These are phyloP conservation scores for Festucalex cinctus DNA, from an alignment of 2,113 vertebrate species.

Conservation along the genomic window DNA sequence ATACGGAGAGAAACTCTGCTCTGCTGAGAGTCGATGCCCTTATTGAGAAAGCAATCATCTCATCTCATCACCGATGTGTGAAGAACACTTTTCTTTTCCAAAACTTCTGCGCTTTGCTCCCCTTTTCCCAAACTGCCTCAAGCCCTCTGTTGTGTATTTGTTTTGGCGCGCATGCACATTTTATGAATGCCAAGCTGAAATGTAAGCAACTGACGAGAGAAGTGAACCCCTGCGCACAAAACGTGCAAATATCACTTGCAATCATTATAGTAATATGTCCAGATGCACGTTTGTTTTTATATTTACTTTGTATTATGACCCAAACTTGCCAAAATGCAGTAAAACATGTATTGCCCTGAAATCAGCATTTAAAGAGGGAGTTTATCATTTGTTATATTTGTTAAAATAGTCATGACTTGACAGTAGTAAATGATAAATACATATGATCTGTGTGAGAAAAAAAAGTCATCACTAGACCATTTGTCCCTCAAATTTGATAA, in stretches of 20 bases:
- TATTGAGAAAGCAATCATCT: constrained; percentile 66
- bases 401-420: background rate
- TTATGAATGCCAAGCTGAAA: constrained; percentile 38
- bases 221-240: constrained; percentile 33
- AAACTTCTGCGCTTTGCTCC: constrained; percentile 5
- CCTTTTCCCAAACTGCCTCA: constrained; percentile 38
- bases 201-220: constrained; percentile 20
- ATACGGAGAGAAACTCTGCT: constrained; percentile 66
- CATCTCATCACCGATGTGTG: constrained; percentile 42
- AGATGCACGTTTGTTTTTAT: background rate
- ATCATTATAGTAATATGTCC: background rate
- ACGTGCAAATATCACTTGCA: constrained; percentile 29
- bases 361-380: background rate
- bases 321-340: background rate
- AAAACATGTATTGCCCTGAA: background rate
- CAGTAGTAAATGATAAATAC: too few relatives aligned
- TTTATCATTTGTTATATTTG: background rate
- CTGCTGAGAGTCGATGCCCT: constrained; percentile 76
- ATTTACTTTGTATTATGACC: background rate
- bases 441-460: too few relatives aligned
- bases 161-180: constrained; percentile 37
- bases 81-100: constrained; percentile 6
- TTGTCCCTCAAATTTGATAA: too few relatives aligned
- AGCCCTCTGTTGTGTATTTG: constrained; percentile 45
- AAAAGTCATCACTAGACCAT: too few relatives aligned